A percentile compares a stretch with the other conserved stretches of the same genome.
phyloP scores from a whole-genome alignment of 2,888 invertebrate genomes.

The Gortyna flavago region DNA sequence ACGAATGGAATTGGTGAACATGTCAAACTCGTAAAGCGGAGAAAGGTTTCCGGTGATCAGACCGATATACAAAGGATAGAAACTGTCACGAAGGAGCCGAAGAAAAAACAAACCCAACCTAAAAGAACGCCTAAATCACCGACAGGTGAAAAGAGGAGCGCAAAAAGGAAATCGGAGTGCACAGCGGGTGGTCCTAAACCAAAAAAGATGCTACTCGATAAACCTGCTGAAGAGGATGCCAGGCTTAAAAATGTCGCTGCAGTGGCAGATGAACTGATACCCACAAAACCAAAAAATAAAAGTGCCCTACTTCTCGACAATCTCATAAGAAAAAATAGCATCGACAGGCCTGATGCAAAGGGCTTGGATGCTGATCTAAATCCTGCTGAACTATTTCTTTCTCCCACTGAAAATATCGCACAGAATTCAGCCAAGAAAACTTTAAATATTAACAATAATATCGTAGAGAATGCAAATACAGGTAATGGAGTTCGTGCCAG shows the following conservation, averaged over 20 bases:
- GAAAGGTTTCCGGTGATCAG: constrained; percentile 87
- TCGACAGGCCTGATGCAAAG: constrained; percentile 87
- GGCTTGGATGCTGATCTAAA: constrained; percentile 82
- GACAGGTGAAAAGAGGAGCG: constrained; percentile 81
- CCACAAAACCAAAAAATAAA: constrained; percentile 84
- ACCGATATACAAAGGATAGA: constrained; percentile 76
- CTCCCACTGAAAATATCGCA: constrained; percentile 80
- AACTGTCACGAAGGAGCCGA: constrained; percentile 79
- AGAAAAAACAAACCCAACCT: constrained; percentile 77
- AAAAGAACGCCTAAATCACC: constrained; percentile 79
- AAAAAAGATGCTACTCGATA: constrained; percentile 79
- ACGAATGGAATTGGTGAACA: constrained; percentile 89
- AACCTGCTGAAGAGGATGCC: constrained; percentile 78
- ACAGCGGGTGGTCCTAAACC: constrained; percentile 71
- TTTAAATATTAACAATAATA: constrained; percentile 87
- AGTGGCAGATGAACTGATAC: constrained; percentile 71
- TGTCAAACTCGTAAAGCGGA: constrained; percentile 88
- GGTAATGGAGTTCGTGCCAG: constrained; percentile 80
- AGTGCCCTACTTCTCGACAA: constrained; percentile 89
- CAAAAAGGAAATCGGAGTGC: constrained; percentile 85
- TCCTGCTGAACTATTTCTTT: constrained; percentile 86
- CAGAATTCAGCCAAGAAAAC: constrained; percentile 84
- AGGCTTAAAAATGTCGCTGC: constrained; percentile 74
- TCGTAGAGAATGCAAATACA: constrained; percentile 81
- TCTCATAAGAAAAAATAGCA: constrained; percentile 90